Percentiles rank a stretch among this genome's conserved stretches.
phyloP scores from a whole-genome alignment of 1,140 invertebrate genomes.

The Vollenhovia emeryi region DNA sequence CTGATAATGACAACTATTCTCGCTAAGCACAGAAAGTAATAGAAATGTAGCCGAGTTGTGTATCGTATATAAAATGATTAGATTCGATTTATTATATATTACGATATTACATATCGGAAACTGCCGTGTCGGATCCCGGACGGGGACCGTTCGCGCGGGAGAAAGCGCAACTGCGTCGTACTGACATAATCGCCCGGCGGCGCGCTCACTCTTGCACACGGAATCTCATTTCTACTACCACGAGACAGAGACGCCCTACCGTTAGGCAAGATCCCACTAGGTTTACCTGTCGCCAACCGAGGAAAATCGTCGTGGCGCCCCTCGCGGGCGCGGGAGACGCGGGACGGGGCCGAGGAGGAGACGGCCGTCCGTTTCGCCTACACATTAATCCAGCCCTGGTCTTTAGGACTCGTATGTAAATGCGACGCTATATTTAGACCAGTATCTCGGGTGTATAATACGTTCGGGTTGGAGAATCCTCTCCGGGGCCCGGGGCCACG shows the following conservation, averaged over 20 bases:
- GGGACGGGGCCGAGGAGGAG: neutral
- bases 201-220: neutral
- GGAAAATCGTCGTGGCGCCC: constrained; percentile 57
- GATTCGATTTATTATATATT: constrained; percentile 32
- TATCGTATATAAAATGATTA: constrained; percentile 20
- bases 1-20: neutral
- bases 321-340: constrained; percentile 25
- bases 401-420: constrained; percentile 84
- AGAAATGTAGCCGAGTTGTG: neutral
- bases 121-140: neutral
- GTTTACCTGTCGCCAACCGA: constrained; percentile 62
- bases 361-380: constrained; percentile 76
- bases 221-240: constrained; percentile 10
- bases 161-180: constrained; percentile 52
- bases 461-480: constrained; percentile 75
- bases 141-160: constrained; percentile 24
- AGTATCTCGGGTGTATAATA: constrained; percentile 82
- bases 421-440: constrained; percentile 84
- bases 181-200: constrained; percentile 45
- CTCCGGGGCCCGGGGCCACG: constrained; percentile 49
- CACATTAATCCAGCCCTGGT: constrained; percentile 83
- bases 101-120: constrained; percentile 37
- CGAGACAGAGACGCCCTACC: constrained; percentile 24
- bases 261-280: constrained; percentile 35
- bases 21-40: constrained; percentile 23